These are phyloP conservation scores for Cyrtodaria siliqua DNA, from an alignment of 2,888 invertebrate genomes.

Conservation along the genomic window DNA sequence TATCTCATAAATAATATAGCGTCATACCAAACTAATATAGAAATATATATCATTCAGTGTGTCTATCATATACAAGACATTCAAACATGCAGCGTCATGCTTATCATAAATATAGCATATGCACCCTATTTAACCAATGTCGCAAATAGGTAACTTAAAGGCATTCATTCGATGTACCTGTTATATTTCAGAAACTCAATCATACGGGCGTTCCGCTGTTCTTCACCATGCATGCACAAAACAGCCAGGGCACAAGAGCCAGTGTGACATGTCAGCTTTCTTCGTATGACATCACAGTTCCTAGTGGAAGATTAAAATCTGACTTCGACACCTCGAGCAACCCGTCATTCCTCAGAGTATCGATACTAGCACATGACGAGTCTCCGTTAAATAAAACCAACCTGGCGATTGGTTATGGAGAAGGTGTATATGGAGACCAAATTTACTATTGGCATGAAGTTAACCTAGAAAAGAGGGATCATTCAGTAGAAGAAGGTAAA, in stretches of 20 bases:
- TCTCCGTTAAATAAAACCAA: slow-evolving; percentile 42
- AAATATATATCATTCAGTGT: too few species aligned
- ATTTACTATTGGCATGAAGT: slow-evolving; percentile 43
- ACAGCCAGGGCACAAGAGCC: slow-evolving; percentile 65
- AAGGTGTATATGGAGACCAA: slow-evolving; percentile 59
- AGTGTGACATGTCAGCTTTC: slow-evolving; percentile 67
- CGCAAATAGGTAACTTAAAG: too few species aligned
- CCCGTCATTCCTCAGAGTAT: slow-evolving; percentile 60
- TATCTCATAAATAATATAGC: too few species aligned
- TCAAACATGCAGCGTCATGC: too few species aligned
- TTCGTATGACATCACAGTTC: slow-evolving; percentile 73
- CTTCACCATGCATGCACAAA: slow-evolving; percentile 71
- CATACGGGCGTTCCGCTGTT: slow-evolving; percentile 65
- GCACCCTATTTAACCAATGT: too few species aligned
- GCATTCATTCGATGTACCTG: too few species aligned
- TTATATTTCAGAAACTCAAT: slow-evolving; percentile 1
- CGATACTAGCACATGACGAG: slow-evolving; percentile 69
- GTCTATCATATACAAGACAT: too few species aligned
- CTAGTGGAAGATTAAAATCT: slow-evolving; percentile 65
- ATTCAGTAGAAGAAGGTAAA: too few species aligned
- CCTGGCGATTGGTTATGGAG: slow-evolving; percentile 62
- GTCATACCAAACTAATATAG: too few species aligned
- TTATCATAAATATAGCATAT: too few species aligned
- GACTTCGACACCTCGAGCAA: slow-evolving; percentile 72
- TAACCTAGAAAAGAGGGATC: not conserved